A percentile compares a stretch with the other conserved stretches of the same genome.
These are phyloP conservation scores for Poecilobothrus nobilitatus DNA, from an alignment of 2,888 invertebrate species.

Conservation along the genomic window DNA sequence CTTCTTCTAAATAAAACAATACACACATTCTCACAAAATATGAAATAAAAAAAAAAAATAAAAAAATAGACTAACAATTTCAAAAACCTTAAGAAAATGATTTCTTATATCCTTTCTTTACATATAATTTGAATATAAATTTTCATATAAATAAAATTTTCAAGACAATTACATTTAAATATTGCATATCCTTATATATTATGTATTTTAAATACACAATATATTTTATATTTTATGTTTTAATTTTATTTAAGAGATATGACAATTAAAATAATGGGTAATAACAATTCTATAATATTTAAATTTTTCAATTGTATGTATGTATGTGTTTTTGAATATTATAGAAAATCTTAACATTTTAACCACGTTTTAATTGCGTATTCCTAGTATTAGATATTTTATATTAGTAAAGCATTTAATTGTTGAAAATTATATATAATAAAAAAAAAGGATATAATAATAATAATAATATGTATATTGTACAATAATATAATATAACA, in stretches of 20 bases:
- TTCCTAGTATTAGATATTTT: not conserved
- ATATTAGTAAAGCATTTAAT: not conserved
- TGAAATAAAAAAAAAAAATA: too few relatives aligned
- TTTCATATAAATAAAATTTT: not conserved
- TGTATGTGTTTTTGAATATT: not conserved
- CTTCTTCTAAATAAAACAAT: too few relatives aligned
- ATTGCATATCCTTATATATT: not conserved
- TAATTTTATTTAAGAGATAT: not conserved
- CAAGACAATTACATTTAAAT: conserved; percentile 3
- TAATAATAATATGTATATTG: not conserved
- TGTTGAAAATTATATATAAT: not conserved
- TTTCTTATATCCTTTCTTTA: too few relatives aligned
- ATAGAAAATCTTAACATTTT: not conserved
- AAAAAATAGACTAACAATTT: too few relatives aligned
- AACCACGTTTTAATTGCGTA: conserved; percentile 4
- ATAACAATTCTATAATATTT: not conserved
- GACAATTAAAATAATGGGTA: not conserved
- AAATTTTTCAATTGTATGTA: not conserved
- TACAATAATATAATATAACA: not conserved
- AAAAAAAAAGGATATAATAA: not conserved
- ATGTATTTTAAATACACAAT: not conserved
- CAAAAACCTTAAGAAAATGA: too few relatives aligned
- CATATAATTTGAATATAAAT: not conserved
- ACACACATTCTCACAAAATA: too few relatives aligned
- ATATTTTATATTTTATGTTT: too few relatives aligned